Conservation (phyloP, 2,888 invertebrate genomes). For the Zele albiditarsus region DNA sequence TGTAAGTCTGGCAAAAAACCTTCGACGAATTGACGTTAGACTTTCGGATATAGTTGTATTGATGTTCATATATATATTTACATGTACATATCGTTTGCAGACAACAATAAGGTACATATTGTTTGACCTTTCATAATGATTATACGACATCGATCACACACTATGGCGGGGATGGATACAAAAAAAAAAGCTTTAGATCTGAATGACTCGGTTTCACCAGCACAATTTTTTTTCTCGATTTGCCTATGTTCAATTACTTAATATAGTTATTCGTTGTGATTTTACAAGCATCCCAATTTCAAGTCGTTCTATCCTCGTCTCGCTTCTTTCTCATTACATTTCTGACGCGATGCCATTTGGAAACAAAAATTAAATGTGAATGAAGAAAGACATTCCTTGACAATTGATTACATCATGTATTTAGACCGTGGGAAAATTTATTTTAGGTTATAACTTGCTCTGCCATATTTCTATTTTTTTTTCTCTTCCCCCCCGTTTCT, state of each 20-base stretch:
- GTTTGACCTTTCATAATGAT: constrained; percentile 2
- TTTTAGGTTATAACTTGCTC: neutral
- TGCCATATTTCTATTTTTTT: too few species aligned
- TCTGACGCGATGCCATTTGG: constrained; percentile 1
- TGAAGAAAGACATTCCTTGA: neutral
- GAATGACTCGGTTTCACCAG: constrained; percentile 1
- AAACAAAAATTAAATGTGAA: constrained; percentile 4
- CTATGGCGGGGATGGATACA: neutral
- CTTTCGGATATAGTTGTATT: neutral
- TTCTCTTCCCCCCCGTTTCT: too few species aligned
- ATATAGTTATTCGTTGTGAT: constrained; percentile 17
- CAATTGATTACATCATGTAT: neutral
- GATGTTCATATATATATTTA: neutral
- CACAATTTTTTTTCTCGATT: constrained; percentile 10
- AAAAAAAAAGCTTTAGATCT: neutral
- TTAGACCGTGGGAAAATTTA: neutral
- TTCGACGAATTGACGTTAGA: neutral
- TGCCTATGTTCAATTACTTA: constrained; percentile 37
- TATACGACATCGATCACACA: neutral
- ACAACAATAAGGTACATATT: neutral
- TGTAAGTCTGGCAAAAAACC: neutral
- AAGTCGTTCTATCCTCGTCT: constrained; percentile 24
- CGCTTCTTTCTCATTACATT: constrained; percentile 24
- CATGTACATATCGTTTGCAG: neutral
- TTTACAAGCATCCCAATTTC: neutral